phyloP scores from a whole-genome alignment of 2,888 invertebrate species.

The Caenorhabditis sp. region DNA sequence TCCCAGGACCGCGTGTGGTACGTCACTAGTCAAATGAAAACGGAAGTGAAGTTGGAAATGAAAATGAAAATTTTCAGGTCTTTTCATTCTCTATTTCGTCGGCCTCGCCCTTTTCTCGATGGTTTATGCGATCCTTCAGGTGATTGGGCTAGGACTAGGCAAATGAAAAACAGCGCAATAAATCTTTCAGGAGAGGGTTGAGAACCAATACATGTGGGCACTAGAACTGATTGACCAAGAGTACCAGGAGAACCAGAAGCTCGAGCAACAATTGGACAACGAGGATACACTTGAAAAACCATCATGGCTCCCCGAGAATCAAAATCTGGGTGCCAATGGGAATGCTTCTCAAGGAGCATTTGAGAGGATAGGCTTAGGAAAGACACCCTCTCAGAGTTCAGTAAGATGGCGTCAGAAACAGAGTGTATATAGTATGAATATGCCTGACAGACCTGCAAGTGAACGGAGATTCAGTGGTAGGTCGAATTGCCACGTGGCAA shows the following conservation, averaged over 20 bases:
- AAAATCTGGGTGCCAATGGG: no score
- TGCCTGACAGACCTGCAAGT: constrained; percentile 63
- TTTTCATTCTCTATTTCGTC: constrained; percentile 77
- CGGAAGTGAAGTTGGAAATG: not conserved
- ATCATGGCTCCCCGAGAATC: constrained; percentile 6
- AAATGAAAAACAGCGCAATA: constrained; percentile 6
- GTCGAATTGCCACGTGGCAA: no score
- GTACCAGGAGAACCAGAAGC: constrained; percentile 63
- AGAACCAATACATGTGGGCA: constrained; percentile 79
- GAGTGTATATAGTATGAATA: constrained; percentile 29
- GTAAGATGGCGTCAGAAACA: constrained; percentile 53
- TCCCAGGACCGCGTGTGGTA: constrained; percentile 76
- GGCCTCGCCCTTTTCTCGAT: constrained; percentile 80
- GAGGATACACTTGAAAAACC: constrained; percentile 14
- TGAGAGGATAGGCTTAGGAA: not conserved
- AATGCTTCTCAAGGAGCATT: no score
- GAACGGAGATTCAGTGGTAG: constrained; percentile 61
- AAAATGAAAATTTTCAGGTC: constrained; percentile 62
- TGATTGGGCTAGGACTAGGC: constrained; percentile 9
- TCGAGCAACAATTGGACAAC: constrained; percentile 39
- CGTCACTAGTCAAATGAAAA: constrained; percentile 8
- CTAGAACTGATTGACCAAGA: constrained; percentile 78
- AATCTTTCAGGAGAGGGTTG: constrained; percentile 66
- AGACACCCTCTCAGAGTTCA: constrained; percentile 46
- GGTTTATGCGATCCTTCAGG: constrained; percentile 78